A percentile compares a stretch with the other conserved stretches of the same genome.
Conservation (phyloP, 2,888 invertebrate genomes). For the Orchesella flavescens region DNA sequence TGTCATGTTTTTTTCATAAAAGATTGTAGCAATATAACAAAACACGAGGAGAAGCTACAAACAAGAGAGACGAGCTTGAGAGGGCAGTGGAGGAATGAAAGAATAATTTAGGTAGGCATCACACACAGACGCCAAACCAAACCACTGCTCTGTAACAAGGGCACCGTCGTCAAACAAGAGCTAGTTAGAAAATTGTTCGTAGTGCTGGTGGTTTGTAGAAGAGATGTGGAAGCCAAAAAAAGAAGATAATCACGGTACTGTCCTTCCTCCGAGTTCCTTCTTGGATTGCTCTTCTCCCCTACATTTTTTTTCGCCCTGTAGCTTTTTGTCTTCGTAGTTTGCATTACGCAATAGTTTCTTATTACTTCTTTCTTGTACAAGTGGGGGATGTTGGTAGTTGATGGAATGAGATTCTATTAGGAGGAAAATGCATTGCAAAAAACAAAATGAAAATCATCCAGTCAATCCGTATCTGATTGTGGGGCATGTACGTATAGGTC, state of each 20-base stretch:
- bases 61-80: background rate
- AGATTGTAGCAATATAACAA: slow-evolving; percentile 15
- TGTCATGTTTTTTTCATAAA: slow-evolving; percentile 51
- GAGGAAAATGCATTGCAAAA: slow-evolving; percentile 15
- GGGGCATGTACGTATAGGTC: background rate
- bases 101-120: slow-evolving; percentile 12
- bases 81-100: background rate
- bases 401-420: slow-evolving; percentile 1
- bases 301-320: slow-evolving; percentile 42
- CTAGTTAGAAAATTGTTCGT: slow-evolving; percentile 1
- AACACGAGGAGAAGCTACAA: slow-evolving; percentile 21
- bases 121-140: background rate
- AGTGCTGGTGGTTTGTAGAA: background rate
- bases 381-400: slow-evolving; percentile 7
- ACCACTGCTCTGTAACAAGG: background rate
- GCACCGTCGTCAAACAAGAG: background rate
- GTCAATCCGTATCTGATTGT: slow-evolving; percentile 42
- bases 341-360: slow-evolving; percentile 27
- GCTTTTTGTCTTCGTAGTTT: slow-evolving; percentile 30
- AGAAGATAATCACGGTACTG: slow-evolving; percentile 38
- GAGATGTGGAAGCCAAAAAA: slow-evolving; percentile 18
- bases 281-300: slow-evolving; percentile 31
- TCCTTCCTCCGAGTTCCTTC: slow-evolving; percentile 35
- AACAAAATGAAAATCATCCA: slow-evolving; percentile 45
- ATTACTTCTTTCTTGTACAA: background rate